phyloP scores from a whole-genome alignment of 2,797 vertebrate species.

The Falco berigora region DNA sequence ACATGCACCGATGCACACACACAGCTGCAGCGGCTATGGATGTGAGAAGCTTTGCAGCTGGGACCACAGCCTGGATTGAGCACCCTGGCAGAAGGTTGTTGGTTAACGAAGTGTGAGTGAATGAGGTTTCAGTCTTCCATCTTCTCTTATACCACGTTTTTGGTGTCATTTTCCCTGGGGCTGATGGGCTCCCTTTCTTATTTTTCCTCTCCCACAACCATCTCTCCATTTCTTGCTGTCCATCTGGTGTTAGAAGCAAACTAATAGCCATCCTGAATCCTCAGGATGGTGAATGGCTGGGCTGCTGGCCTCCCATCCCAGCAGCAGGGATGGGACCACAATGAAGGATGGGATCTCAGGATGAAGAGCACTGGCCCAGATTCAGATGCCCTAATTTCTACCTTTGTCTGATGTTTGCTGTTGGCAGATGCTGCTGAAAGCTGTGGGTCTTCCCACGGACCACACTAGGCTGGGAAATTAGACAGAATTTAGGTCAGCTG shows the following conservation, averaged over 20 bases:
- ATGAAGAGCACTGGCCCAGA: not conserved
- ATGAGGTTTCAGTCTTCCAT: not conserved
- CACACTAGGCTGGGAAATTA: not conserved
- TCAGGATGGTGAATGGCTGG: not conserved
- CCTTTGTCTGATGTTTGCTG: conserved; percentile 21
- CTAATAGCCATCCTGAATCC: not conserved
- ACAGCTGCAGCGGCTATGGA: not conserved
- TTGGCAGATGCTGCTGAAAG: conserved; percentile 35
- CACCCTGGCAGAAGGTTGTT: not conserved
- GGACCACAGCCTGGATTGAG: not conserved
- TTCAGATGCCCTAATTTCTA: conserved; percentile 37
- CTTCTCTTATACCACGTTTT: not conserved
- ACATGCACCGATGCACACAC: not conserved
- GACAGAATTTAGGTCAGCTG: conserved; percentile 57
- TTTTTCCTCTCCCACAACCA: not conserved
- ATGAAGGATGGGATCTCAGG: not conserved
- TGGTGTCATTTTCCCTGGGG: not conserved
- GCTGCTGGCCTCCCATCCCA: not conserved
- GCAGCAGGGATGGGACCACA: not conserved
- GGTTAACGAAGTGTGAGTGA: not conserved
- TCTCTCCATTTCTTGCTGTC: not conserved
- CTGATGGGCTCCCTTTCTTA: not conserved
- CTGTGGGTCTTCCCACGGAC: conserved; percentile 28
- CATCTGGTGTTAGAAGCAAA: not conserved
- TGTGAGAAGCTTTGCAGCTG: not conserved